A percentile compares a stretch with the other conserved stretches of the same genome.
These are phyloP conservation scores for Prionace glauca DNA, from an alignment of 2,797 vertebrate genomes.

Conservation along the genomic window DNA sequence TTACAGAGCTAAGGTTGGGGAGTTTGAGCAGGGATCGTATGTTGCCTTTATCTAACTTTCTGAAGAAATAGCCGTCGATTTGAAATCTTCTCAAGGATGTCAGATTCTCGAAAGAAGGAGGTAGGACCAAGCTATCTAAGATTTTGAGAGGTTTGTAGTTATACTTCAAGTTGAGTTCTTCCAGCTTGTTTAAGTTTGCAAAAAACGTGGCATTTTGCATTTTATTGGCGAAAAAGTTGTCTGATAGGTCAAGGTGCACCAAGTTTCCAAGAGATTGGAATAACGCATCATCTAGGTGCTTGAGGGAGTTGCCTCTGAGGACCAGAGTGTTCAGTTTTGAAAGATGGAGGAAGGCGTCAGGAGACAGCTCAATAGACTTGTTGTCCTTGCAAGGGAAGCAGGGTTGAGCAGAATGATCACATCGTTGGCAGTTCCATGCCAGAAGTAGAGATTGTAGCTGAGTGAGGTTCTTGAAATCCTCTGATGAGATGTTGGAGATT, in stretches of 20 bases:
- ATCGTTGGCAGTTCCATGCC: conserved; percentile 78
- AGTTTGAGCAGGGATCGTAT: conserved; percentile 54
- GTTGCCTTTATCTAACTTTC: conserved; percentile 49
- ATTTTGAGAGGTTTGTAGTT: conserved; percentile 60
- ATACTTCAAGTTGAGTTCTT: conserved; percentile 61
- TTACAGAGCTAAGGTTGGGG: conserved; percentile 50
- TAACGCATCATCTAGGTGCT: conserved; percentile 36
- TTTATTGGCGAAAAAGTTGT: conserved; percentile 52
- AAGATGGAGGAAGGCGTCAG: conserved; percentile 52
- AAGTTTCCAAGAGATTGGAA: conserved; percentile 46
- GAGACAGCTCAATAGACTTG: conserved; percentile 51
- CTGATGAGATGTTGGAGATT: conserved; percentile 54
- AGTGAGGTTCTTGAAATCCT: conserved; percentile 60
- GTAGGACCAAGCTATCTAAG: conserved; percentile 53
- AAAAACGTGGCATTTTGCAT: conserved; percentile 64
- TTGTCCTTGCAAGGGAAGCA: conserved; percentile 67
- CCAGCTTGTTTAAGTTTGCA: conserved; percentile 54
- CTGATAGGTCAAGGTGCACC: conserved; percentile 46
- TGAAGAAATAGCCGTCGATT: conserved; percentile 67
- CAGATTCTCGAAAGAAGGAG: conserved; percentile 55
- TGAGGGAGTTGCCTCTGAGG: conserved; percentile 50
- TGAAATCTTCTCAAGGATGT: conserved; percentile 51
- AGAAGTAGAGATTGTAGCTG: conserved; percentile 57
- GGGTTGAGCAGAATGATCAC: conserved; percentile 70
- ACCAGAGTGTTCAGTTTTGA: conserved; percentile 54